Evolutionary conservation across 2,113 vertebrate genomes (phyloP), one percentile per base, ranked within the genome.

Genomic region (Trogon surrucura): DNA sequence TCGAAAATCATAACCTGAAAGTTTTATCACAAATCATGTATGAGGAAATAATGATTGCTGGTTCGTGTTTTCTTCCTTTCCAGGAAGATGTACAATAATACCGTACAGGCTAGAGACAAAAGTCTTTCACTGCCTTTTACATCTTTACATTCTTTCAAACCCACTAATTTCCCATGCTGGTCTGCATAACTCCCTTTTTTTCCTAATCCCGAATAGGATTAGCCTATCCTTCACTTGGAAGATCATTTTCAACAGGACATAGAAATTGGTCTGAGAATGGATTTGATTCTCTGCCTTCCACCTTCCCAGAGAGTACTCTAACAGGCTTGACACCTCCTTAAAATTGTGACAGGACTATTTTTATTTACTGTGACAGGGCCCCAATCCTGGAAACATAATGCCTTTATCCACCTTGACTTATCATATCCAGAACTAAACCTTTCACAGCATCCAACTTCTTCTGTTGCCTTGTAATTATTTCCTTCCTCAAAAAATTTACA

Each of bases 211-310:
- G 86, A 80, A 86, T 16, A 26, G 26, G 16, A 74, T 86, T 70
- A 56, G 44, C 26, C 34, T 66, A 86, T 86, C 27, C 36, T 78
- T 83, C 30, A n/a, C 26, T 47, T 65, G 32, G 66, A 70, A 89
- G 57, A 23, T 34, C 8, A 61, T 73, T 80, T 90, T 41, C 0
- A 0, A 70, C 0, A 0, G 34, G 16, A 88, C 30, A 75, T 1
- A 65, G 2, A 9, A 22, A 67, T 3, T 36, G 11, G 27, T 16
- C 32, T 88, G 41, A 58, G 62, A 90, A 47, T 11, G 16, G 32
- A 54, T 58, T 69, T 65, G 18, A 84, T 19, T 70, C 9, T 19
- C 13, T 1, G 3, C 9, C 41, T 80, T 77, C 50, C 36, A 57
- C 36, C 21, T 62, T 36, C 16, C 0, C 0, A 15, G 6, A 50